Percentiles rank a stretch among this genome's conserved stretches.
Evolutionary conservation across 92 coral and sea anemone species (phyloP).

Genomic region (Palythoa caribaeorum): DNA sequence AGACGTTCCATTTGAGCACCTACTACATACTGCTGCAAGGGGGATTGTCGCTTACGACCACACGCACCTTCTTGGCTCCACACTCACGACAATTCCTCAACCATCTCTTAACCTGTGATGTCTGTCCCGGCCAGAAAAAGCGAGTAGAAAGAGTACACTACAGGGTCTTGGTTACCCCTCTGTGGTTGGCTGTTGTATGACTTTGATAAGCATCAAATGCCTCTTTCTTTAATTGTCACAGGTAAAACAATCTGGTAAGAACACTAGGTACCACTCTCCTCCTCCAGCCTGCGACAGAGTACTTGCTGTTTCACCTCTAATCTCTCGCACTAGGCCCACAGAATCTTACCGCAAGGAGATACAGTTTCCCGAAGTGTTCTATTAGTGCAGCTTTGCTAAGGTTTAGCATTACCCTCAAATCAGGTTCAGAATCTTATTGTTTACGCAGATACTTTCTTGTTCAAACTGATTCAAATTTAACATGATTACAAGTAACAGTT

Average conservation of each 20-base stretch:
- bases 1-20: slow-evolving; percentile 12
- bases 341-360: not conserved
- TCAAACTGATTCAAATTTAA: slow-evolving; percentile 40
- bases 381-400: too few relatives aligned
- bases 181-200: too few relatives aligned
- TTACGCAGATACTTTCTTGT: slow-evolving; percentile 38
- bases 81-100: slow-evolving; percentile 39
- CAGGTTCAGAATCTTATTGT: slow-evolving; percentile 46
- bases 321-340: too few relatives aligned
- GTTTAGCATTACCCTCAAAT: not conserved
- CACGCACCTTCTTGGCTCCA: slow-evolving; percentile 26
- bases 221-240: too few relatives aligned
- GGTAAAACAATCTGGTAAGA: too few relatives aligned
- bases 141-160: not conserved
- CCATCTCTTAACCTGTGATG: slow-evolving; percentile 39
- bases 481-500: not conserved
- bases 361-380: not conserved
- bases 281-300: too few relatives aligned
- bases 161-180: too few relatives aligned
- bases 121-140: slow-evolving; percentile 48
- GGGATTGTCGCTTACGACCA: slow-evolving; percentile 35
- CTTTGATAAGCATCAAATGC: too few relatives aligned
- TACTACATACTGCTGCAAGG: slow-evolving; percentile 48
- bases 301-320: too few relatives aligned
- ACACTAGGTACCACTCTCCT: too few relatives aligned